Conservation (phyloP, 1,140 invertebrate genomes). For the Babylonia areolata region DNA sequence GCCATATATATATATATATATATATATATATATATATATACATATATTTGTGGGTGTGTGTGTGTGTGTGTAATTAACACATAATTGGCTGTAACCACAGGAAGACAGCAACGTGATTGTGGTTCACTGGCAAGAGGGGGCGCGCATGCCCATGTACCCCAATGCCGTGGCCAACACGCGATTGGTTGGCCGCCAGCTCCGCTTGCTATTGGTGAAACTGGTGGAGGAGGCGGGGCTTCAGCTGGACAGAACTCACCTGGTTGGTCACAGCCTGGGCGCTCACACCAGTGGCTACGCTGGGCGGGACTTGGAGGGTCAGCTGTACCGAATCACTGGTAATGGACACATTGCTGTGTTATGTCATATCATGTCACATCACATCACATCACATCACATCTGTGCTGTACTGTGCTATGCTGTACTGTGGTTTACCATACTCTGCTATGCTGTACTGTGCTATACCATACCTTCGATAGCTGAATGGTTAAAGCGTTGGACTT, state of each 20-base stretch:
- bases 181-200: slow-evolving; percentile 74
- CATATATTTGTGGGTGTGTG: background rate
- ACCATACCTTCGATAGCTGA: too few species aligned
- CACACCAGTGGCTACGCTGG: slow-evolving; percentile 72
- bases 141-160: slow-evolving; percentile 86
- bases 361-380: too few species aligned
- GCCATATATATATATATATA: too few species aligned
- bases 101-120: slow-evolving; percentile 81
- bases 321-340: slow-evolving; percentile 83
- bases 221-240: slow-evolving; percentile 17
- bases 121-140: slow-evolving; percentile 56
- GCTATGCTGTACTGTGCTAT: too few species aligned
- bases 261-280: slow-evolving; percentile 73
- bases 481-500: too few species aligned
- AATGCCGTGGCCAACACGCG: slow-evolving; percentile 93
- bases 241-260: slow-evolving; percentile 57
- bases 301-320: slow-evolving; percentile 70
- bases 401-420: background rate
- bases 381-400: too few species aligned
- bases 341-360: too few species aligned
- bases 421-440: too few species aligned
- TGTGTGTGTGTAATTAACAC: slow-evolving; percentile 5
- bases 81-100: too few species aligned
- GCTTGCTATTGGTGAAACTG: slow-evolving; percentile 45
- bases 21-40: background rate